Conservation (phyloP, 1,140 invertebrate genomes). For the Drosophila nebulosa region DNA sequence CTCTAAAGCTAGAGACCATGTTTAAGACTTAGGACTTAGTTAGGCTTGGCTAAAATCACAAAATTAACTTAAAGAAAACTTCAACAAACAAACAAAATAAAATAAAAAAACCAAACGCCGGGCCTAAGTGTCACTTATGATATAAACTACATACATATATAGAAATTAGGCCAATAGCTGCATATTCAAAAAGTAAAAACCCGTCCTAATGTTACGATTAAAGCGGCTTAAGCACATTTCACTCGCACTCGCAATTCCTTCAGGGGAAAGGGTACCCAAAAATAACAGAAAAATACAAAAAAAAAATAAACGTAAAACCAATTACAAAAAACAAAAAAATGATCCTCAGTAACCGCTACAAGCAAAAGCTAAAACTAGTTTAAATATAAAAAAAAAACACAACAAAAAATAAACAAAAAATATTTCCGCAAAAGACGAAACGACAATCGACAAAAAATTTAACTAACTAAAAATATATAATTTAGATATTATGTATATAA, state of each 20-base stretch:
- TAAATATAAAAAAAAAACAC: slow-evolving; percentile 16
- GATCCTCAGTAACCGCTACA: no score
- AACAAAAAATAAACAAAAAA: slow-evolving; percentile 19
- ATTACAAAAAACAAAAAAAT: slow-evolving; percentile 19
- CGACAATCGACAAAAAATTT: slow-evolving; percentile 46
- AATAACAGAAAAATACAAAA: background rate
- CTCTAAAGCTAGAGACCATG: background rate
- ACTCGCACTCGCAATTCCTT: slow-evolving; percentile 9
- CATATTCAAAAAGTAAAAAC: background rate
- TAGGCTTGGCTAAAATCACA: background rate
- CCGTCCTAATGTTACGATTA: slow-evolving; percentile 7
- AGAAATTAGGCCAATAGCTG: background rate
- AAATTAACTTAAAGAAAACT: slow-evolving; percentile 1
- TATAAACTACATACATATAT: no score
- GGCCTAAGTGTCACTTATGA: background rate
- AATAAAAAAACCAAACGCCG: background rate
- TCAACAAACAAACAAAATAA: background rate
- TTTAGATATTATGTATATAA: slow-evolving; percentile 6
- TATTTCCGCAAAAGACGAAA: slow-evolving; percentile 42
- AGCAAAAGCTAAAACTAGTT: no score
- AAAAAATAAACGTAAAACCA: slow-evolving; percentile 12
- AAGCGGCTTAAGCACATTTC: background rate
- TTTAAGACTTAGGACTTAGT: slow-evolving; percentile 1
- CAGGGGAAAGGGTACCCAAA: background rate
- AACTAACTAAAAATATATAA: slow-evolving; percentile 6